Base-by-base conservation (phyloP, 2,797 vertebrate genomes). In the Sarcoramphus papa region DNA sequence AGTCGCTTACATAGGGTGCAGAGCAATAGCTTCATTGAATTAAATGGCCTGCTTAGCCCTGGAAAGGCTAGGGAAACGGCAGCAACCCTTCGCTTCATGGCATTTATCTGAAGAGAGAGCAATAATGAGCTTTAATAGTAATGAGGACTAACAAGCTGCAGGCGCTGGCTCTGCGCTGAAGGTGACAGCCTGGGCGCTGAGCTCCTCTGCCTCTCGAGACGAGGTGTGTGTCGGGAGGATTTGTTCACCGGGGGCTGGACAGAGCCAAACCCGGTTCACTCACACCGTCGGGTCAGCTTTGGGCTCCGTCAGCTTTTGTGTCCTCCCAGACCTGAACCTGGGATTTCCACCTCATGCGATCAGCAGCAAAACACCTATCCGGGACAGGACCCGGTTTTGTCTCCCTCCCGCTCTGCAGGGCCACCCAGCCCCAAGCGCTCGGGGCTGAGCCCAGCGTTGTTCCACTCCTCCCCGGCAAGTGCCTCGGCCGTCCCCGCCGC, bases 401-500 rank as follows among this genome's bases (percentile, higher is more conserved):
- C 23, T 12, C 35, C 8, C 35, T 57, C 47, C 21, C 1, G 1
- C 50, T 14, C 67, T 11, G 28, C 5, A 0, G 37, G 50, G 15
- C 24, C 33, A 28, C 64, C 57, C 78, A 48, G 40, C 24, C 53
- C 51, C 2, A 1, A 23, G 37, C 0, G 10, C 56, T n/a, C 22
- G 4, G 51, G 12, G 27, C 60, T 6, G 3, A 54, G 47, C 53
- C 27, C 11, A 0, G 35, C 7, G 4, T 8, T 64, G 7, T 33
- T 37, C 11, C 59, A 5, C 40, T 54, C 19, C 27, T 79, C 43
- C 22, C 12, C 0, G 3, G 21, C 1, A 2, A 82, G 45, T 7
- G 27, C 35, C 63, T 48, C 1, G 6, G 40, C 69, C 2, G 0
- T 28, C 53, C 54, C 51, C 0, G 0, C n/a, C 0, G 0, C 12